Evolutionary conservation across 2,113 vertebrate genomes (phyloP).

Genomic region (Labrus mixtus): DNA sequence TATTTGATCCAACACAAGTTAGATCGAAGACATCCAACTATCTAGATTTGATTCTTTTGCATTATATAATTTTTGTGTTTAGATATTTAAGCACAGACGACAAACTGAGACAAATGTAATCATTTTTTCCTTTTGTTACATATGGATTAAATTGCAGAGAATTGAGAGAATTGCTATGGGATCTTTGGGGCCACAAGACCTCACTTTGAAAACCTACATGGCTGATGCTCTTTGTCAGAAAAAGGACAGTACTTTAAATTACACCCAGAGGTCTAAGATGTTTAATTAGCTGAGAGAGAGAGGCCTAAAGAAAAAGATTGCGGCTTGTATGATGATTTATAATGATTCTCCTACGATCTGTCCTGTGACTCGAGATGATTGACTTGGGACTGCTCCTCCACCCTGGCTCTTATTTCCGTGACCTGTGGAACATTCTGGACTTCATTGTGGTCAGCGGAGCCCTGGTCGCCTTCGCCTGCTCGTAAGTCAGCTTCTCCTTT

Average conservation of each 20-base stretch:
- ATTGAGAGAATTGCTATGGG: too few species aligned
- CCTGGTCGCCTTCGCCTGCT: constrained; percentile 97
- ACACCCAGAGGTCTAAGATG: too few species aligned
- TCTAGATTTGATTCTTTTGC: neutral
- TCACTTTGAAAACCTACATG: neutral
- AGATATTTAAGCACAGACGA: too few species aligned
- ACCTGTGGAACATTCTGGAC: constrained; percentile 96
- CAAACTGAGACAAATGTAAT: too few species aligned
- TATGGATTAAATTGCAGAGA: too few species aligned
- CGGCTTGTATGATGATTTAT: neutral
- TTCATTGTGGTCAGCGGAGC: constrained; percentile 99
- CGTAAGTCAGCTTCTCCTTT: constrained; percentile 87
- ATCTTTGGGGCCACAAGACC: too few species aligned
- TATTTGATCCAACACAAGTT: too few species aligned
- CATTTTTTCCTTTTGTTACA: too few species aligned
- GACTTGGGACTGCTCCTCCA: constrained; percentile 86
- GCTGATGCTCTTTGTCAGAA: too few species aligned
- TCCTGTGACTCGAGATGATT: constrained; percentile 79
- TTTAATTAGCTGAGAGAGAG: neutral
- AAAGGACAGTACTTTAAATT: too few species aligned
- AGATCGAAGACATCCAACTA: too few species aligned
- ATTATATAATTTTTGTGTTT: neutral
- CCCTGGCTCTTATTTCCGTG: constrained; percentile 84
- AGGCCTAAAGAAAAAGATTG: neutral
- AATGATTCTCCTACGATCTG: neutral